Evolutionary conservation across 1,140 invertebrate species (phyloP).

Genomic region (Telenomus remus): DNA sequence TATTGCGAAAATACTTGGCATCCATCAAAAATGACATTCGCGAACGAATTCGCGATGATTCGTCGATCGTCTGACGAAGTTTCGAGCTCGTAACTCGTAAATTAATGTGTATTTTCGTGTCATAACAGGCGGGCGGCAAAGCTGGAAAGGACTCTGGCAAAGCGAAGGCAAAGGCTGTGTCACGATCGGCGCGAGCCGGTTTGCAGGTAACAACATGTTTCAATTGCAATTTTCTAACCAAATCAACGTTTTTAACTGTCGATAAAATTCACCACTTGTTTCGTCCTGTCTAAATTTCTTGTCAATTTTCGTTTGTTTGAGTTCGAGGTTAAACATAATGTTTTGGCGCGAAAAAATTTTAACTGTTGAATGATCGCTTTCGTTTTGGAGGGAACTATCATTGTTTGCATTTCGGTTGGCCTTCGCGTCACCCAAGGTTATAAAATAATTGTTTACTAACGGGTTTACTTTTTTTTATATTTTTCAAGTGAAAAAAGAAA

Average conservation of each 20-base stretch:
- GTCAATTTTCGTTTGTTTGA: conserved; percentile 2
- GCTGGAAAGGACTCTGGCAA: conserved; percentile 99
- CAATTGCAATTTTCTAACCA: background rate
- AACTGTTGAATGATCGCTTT: background rate
- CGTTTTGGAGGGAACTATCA: background rate
- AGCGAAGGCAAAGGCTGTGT: conserved; percentile 99
- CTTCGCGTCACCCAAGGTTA: no score
- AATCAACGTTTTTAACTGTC: background rate
- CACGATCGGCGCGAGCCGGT: conserved; percentile 96
- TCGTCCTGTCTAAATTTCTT: background rate
- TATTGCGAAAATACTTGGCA: conserved; percentile 65
- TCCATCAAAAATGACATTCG: conserved; percentile 53
- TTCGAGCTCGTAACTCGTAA: conserved; percentile 66
- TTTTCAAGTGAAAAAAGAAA: no score
- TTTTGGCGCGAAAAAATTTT: conserved; percentile 68
- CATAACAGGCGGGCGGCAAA: conserved; percentile 95
- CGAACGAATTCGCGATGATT: conserved; percentile 49
- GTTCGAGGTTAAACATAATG: conserved; percentile 63
- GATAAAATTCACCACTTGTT: background rate
- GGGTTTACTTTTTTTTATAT: no score
- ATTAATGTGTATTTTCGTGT: conserved; percentile 73
- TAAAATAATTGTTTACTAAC: no score
- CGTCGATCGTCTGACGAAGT: conserved; percentile 68
- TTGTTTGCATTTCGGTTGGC: background rate
- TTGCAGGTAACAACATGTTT: conserved; percentile 86